Base-by-base conservation (phyloP, 1,140 invertebrate species). In the Glossosoma conforme region DNA sequence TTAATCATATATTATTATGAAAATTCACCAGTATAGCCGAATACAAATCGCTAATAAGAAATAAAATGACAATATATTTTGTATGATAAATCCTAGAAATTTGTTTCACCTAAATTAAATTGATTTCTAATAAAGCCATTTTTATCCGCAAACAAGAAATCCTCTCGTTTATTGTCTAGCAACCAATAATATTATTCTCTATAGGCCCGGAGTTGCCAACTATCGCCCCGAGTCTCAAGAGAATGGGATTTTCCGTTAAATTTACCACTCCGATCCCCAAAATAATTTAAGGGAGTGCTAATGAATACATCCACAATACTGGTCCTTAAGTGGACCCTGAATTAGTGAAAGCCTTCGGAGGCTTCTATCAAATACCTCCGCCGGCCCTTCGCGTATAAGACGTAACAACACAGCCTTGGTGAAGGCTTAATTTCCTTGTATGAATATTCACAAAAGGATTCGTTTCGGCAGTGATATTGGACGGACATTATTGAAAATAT, bases 261-360 rank as follows among this genome's bases (percentile, higher is more conserved):
- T 56, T 56, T 56, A 51, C 15, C 28, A n/a, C n/a, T 41, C 30
- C 17, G 54, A 56, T 52, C 44, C 43, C 22, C 30, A 35, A 38
- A 56, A 47, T 56, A 47, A 52, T 56, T 56, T 40, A 56, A 46
- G 44, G 48, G 54, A 33, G 54, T 43, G 54, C 48, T 56, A 56
- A 56, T 56, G 54, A 56, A 56, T 56, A 47, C 44, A 52, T 51
- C 54, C 25, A 47, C 36, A 47, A 37, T 46, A 41, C 54, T 46
- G 54, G 37, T 46, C 44, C 38, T 46, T 51, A 52, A 56, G 54
- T 52, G 48, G 54, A 35, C 44, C 14, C 44, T 48, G 54, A 56
- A 56, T 52, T 56, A 56, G 48, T 52, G 48, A 56, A 36, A 44
- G 43, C 48, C 52, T 47, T 51, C 20, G 30, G 14, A 22, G 20